Evolutionary conservation across 2,113 vertebrate genomes (phyloP), one percentile per base, ranked within the genome.

Genomic region (Seriola aureovittata): DNA sequence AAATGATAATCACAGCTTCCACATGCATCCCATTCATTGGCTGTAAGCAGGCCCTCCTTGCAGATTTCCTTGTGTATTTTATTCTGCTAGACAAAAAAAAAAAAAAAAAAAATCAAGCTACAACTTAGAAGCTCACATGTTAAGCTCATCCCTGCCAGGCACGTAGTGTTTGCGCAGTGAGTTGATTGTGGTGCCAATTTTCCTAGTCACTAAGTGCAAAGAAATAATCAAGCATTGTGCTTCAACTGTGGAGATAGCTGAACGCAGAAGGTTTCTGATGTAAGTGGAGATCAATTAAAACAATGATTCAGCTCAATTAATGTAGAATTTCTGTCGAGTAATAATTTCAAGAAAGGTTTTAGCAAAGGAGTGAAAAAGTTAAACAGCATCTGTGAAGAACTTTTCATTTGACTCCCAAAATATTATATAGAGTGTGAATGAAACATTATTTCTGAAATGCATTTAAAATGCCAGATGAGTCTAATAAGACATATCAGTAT

Each of bases 231-330:
- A 75, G 69, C 84, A 74, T 42, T 88, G 79, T 80, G 85, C 71
- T 86, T 82, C 25, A 50, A 75, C 36, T 57, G 71, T 44, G 23
- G 25, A 66, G 21, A 71, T 10, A 68, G 75, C 60, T 44, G 44
- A 66, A 55, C 4, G 54, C 8, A 67, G 71, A 81, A 84, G 81
- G 84, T 89, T 85, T 92, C 78, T 87, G 87, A 90, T 88, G 89
- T 23, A 90, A 87, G 67, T 46, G 36, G 25, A 29, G 40, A 62
- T 66, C 1, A 3, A 36, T 40, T 50, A 40, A 52, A 78, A 89
- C 16, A 38, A 36, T 5, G 16, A 10, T 32, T 60, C 14, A 1
- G 52, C 36, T 84, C 3, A 57, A 46, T 60, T 46, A 59, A 11
- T 23, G 1, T 16, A 21, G 21, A 65, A 42, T 32, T 62, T 78